phyloP scores from a whole-genome alignment of 2,888 invertebrate genomes.

The Trypoxylon attenuatum region DNA sequence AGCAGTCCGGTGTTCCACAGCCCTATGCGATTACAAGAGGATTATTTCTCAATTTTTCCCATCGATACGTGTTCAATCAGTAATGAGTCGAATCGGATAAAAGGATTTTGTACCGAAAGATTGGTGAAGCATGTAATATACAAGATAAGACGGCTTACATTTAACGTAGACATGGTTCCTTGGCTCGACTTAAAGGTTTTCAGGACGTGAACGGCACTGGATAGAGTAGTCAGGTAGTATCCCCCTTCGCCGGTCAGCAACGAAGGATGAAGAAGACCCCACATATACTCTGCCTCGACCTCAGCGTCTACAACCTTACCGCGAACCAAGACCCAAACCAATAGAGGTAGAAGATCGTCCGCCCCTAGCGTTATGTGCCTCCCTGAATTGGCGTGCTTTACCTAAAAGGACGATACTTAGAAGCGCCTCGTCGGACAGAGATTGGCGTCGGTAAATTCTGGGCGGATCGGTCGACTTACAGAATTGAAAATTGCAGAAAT shows the following conservation, averaged over 20 bases:
- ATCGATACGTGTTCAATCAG: not conserved
- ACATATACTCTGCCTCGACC: conserved; percentile 97
- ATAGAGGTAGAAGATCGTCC: conserved; percentile 92
- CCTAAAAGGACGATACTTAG: conserved; percentile 73
- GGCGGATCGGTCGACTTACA: conserved; percentile 74
- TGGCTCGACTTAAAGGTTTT: conserved; percentile 79
- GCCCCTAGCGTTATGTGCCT: conserved; percentile 81
- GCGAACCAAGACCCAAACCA: conserved; percentile 94
- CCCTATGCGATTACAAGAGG: conserved; percentile 57
- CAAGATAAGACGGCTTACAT: too few relatives aligned
- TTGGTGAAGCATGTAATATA: too few relatives aligned
- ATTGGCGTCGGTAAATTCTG: not conserved
- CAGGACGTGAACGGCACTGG: conserved; percentile 92
- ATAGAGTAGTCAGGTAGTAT: conserved; percentile 94
- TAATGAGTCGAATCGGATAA: not conserved
- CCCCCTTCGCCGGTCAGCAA: conserved; percentile 94
- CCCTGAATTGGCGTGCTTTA: conserved; percentile 80
- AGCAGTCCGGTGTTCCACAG: conserved; percentile 76
- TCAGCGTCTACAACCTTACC: conserved; percentile 94
- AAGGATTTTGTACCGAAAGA: too few relatives aligned
- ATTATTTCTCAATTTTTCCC: not conserved
- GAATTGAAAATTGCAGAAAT: conserved; percentile 92
- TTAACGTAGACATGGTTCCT: conserved; percentile 71
- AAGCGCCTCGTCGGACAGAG: not conserved
- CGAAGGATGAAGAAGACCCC: conserved; percentile 93